Percentiles rank a stretch among this genome's conserved stretches.
Evolutionary conservation across 2,113 vertebrate species (phyloP).

Genomic region (Tichodroma muraria): DNA sequence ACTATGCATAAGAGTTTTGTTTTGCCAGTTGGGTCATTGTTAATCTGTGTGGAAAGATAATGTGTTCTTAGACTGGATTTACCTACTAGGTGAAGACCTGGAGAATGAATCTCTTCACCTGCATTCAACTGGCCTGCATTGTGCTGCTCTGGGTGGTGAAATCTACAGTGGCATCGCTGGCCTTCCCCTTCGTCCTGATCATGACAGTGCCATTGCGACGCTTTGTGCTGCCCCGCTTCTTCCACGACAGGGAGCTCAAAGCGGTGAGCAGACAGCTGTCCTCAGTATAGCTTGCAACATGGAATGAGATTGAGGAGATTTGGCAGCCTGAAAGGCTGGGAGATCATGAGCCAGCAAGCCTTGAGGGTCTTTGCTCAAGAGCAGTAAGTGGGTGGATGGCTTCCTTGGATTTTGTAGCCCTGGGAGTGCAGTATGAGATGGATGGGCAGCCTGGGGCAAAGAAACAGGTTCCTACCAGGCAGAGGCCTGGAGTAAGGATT

Average conservation of each 20-base stretch:
- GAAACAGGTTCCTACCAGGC: background rate
- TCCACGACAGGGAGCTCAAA: constrained; percentile 93
- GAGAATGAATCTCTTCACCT: constrained; percentile 98
- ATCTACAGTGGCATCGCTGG: constrained; percentile 88
- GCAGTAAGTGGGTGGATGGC: background rate
- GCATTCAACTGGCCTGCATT: constrained; percentile 90
- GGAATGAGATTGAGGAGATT: background rate
- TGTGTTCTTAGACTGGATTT: background rate
- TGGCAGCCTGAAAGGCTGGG: background rate
- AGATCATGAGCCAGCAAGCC: background rate
- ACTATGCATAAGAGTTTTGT: background rate
- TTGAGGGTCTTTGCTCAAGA: background rate
- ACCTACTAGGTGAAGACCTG: constrained; percentile 92
- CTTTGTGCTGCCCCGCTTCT: constrained; percentile 87
- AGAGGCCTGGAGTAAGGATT: background rate
- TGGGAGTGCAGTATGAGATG: background rate
- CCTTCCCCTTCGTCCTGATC: constrained; percentile 96
- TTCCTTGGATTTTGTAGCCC: background rate
- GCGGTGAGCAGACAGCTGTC: constrained; percentile 75
- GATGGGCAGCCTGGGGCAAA: background rate
- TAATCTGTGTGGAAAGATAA: background rate
- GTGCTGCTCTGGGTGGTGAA: constrained; percentile 94
- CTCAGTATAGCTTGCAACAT: background rate
- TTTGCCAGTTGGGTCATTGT: background rate
- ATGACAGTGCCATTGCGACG: constrained; percentile 94